phyloP scores from a whole-genome alignment of 2,113 vertebrate genomes.

The Periophthalmodon schlosseri region DNA sequence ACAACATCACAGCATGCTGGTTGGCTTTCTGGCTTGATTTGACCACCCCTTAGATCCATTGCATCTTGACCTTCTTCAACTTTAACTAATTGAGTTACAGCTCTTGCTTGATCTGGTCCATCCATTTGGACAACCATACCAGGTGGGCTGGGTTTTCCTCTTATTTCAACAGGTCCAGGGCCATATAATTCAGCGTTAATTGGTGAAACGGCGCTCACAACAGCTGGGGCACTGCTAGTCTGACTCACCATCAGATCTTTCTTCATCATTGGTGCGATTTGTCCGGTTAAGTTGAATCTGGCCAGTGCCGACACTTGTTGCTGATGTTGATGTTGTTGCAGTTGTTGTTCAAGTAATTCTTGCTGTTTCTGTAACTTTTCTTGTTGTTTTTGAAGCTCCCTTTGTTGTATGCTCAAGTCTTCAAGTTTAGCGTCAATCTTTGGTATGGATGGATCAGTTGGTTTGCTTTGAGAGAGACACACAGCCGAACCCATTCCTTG shows the following conservation, averaged over 20 bases:
- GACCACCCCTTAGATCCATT: conserved; percentile 84
- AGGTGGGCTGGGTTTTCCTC: conserved; percentile 76
- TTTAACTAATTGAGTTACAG: conserved; percentile 88
- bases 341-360: conserved; percentile 78
- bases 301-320: conserved; percentile 82
- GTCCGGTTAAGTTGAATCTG: conserved; percentile 82
- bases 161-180: conserved; percentile 81
- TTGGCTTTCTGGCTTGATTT: conserved; percentile 88
- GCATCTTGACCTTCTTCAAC: conserved; percentile 82
- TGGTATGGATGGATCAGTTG: conserved; percentile 71
- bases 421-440: conserved; percentile 83
- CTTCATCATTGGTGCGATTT: conserved; percentile 78
- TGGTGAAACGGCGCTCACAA: conserved; percentile 72
- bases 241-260: conserved; percentile 88
- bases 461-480: conserved; percentile 88
- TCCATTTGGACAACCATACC: conserved; percentile 92
- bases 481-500: conserved; percentile 88
- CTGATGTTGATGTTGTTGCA: conserved; percentile 78
- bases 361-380: conserved; percentile 80
- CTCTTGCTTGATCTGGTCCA: conserved; percentile 71
- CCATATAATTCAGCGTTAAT: conserved; percentile 80
- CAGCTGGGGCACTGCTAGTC: conserved; percentile 71
- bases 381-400: conserved; percentile 76
- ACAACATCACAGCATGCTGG: conserved; percentile 93
- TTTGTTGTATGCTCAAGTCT: conserved; percentile 79